These are phyloP conservation scores for Rhinoderma darwinii DNA, from an alignment of 2,113 vertebrate genomes.

Conservation along the genomic window DNA sequence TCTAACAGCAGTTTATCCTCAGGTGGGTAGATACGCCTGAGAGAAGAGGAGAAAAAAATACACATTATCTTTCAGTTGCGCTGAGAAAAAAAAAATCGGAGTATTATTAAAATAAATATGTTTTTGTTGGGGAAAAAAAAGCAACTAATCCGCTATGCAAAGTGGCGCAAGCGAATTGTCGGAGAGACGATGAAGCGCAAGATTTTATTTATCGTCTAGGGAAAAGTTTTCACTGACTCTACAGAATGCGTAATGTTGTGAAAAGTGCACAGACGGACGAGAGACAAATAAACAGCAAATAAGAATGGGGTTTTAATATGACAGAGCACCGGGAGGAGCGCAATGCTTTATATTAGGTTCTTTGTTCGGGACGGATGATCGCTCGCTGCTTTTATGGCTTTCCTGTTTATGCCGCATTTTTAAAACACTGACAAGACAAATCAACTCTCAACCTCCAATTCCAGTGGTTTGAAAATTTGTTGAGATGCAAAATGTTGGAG, in stretches of 20 bases:
- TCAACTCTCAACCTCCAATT: neutral
- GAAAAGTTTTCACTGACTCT: neutral
- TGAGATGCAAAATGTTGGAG: neutral
- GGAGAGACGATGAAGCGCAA: neutral
- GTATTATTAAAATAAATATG: neutral
- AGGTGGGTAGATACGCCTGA: slow-evolving; percentile 97
- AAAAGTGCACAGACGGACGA: neutral
- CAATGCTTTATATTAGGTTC: neutral
- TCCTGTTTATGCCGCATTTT: neutral
- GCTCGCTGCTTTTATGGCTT: neutral
- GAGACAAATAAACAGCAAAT: neutral
- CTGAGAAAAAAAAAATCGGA: neutral
- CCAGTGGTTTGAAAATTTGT: neutral
- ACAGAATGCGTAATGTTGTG: neutral
- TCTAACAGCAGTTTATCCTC: slow-evolving; percentile 96
- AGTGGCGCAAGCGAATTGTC: neutral
- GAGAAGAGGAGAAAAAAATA: slow-evolving; percentile 64
- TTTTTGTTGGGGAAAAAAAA: too few relatives aligned
- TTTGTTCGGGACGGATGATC: neutral
- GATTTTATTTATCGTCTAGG: neutral
- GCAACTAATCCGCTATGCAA: neutral
- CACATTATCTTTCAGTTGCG: neutral
- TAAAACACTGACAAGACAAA: neutral
- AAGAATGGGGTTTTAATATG: slow-evolving; percentile 6
- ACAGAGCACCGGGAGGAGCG: neutral